phyloP scores from a whole-genome alignment of 2,888 invertebrate species.

The Lysandra bellargus region DNA sequence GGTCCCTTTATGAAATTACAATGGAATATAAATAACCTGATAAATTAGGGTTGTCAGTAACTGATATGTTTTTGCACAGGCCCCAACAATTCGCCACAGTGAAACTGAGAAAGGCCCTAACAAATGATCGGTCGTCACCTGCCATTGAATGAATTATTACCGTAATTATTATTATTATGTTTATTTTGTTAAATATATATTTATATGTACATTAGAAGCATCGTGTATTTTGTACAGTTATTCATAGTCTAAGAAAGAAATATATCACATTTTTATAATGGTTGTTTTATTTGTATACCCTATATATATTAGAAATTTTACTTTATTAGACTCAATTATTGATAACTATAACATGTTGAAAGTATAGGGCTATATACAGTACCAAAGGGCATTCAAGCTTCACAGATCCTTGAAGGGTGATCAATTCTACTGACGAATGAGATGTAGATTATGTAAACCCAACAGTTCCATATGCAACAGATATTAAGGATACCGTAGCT shows the following conservation, averaged over 20 bases:
- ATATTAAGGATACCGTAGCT: neutral
- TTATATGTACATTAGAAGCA: conserved; percentile 76
- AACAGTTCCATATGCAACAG: conserved; percentile 2
- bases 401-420: neutral
- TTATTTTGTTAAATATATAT: conserved; percentile 75
- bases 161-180: conserved; percentile 57
- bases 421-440: neutral
- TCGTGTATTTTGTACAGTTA: conserved; percentile 80
- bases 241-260: conserved; percentile 79
- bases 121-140: conserved; percentile 92
- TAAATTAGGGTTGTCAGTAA: conserved; percentile 31
- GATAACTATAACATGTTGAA: neutral
- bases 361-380: neutral
- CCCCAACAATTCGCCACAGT: conserved; percentile 93
- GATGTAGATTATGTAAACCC: conserved; percentile 8
- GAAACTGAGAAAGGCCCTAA: conserved; percentile 92
- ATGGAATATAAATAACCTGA: neutral
- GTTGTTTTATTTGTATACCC: conserved; percentile 55
- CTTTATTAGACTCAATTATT: too few species aligned
- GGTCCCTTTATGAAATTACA: neutral
- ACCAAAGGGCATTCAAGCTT: neutral
- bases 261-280: conserved; percentile 79
- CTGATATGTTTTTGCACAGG: conserved; percentile 77
- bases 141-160: conserved; percentile 81
- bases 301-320: too few species aligned